These are phyloP conservation scores for Agrilus mali DNA, from an alignment of 2,888 invertebrate species.

Conservation along the genomic window DNA sequence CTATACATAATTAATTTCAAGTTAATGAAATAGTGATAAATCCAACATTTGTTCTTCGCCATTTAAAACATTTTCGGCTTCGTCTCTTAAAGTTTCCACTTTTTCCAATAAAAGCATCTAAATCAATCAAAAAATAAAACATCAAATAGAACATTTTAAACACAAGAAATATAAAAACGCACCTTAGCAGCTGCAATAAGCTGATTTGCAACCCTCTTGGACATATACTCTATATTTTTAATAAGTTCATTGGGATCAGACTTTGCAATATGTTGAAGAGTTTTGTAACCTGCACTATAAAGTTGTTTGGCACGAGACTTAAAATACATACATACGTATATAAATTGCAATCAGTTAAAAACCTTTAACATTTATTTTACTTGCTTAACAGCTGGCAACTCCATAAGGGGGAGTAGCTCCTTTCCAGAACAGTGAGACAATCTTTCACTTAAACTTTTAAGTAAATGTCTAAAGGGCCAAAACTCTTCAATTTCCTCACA, in stretches of 20 bases:
- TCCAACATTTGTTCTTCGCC: conserved; percentile 23
- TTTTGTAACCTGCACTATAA: conserved; percentile 69
- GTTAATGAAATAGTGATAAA: too few species aligned
- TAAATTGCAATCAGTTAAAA: conserved; percentile 23
- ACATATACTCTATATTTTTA: conserved; percentile 55
- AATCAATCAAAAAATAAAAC: conserved; percentile 18
- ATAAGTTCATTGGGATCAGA: conserved; percentile 52
- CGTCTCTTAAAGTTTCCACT: conserved; percentile 76
- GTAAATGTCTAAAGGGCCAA: conserved; percentile 70
- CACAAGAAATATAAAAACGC: not conserved
- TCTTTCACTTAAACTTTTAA: conserved; percentile 58
- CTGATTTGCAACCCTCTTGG: conserved; percentile 59
- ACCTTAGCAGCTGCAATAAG: conserved; percentile 83
- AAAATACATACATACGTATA: not conserved
- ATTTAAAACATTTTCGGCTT: conserved; percentile 64
- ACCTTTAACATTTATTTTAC: conserved; percentile 29
- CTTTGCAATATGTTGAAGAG: conserved; percentile 62
- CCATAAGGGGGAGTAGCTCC: conserved; percentile 72
- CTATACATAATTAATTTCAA: too few species aligned
- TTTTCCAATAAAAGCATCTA: conserved; percentile 73
- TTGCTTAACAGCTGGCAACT: conserved; percentile 78
- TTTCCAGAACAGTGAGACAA: conserved; percentile 70
- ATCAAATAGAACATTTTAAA: conserved; percentile 2
- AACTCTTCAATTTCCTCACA: conserved; percentile 68
- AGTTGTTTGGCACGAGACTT: conserved; percentile 77